phyloP scores from a whole-genome alignment of 1,140 invertebrate species.

The Brachionus rubens region DNA sequence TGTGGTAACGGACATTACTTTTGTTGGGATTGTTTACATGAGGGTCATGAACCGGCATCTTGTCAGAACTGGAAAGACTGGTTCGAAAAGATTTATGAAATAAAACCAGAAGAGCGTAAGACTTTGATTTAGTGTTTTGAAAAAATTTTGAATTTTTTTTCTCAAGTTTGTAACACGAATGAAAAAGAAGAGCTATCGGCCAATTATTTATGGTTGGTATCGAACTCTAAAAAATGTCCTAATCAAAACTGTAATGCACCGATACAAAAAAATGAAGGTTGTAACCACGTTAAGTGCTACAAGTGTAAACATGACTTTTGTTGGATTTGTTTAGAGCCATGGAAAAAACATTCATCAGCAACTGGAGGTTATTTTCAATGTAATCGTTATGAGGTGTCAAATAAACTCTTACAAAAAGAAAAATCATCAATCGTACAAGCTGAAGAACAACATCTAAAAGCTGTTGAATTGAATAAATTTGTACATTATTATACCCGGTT shows the following conservation, averaged over 20 bases:
- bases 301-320: constrained; percentile 76
- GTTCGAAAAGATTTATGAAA: constrained; percentile 67
- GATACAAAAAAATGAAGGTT: constrained; percentile 75
- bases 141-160: neutral
- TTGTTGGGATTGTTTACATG: constrained; percentile 69
- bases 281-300: constrained; percentile 75
- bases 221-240: constrained; percentile 71
- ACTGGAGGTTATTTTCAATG: constrained; percentile 74
- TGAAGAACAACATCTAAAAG: constrained; percentile 37
- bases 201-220: constrained; percentile 71
- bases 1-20: constrained; percentile 73
- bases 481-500: constrained; percentile 70
- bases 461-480: constrained; percentile 59
- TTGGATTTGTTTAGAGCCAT: constrained; percentile 73
- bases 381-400: constrained; percentile 69
- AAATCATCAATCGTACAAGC: constrained; percentile 65
- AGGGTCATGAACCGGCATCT: constrained; percentile 70
- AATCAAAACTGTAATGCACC: constrained; percentile 70
- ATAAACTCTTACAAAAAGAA: constrained; percentile 68
- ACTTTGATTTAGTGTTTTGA: constrained; percentile 41
- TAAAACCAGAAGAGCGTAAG: constrained; percentile 67
- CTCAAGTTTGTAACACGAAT: constrained; percentile 63
- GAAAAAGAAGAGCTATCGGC: constrained; percentile 68
- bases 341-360: constrained; percentile 71
- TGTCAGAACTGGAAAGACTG: constrained; percentile 70